Percentiles rank a stretch among this genome's conserved stretches.
These are phyloP conservation scores for Chloroclysta siterata DNA, from an alignment of 2,888 invertebrate genomes.

Conservation along the genomic window DNA sequence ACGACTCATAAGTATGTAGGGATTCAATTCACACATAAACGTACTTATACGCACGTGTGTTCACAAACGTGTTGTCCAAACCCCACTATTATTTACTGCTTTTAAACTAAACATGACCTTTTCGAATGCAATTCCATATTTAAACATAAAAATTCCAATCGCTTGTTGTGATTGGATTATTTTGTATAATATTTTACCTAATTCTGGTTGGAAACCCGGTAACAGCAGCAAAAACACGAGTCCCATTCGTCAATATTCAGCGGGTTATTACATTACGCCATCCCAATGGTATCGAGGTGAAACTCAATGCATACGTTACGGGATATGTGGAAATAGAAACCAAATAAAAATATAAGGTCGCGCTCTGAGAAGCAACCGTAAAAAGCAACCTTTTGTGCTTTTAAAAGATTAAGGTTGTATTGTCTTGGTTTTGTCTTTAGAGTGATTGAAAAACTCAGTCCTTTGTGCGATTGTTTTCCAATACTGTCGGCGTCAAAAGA, in stretches of 20 bases:
- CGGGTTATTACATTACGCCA: slow-evolving; percentile 35
- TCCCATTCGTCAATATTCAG: slow-evolving; percentile 35
- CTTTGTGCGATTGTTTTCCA: slow-evolving; percentile 2
- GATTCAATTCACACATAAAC: no score
- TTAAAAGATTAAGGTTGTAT: slow-evolving; percentile 16
- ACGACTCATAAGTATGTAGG: no score
- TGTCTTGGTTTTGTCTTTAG: slow-evolving; percentile 20
- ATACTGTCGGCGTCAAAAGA: not conserved
- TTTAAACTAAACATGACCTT: no score
- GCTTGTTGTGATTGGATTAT: no score
- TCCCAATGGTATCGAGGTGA: slow-evolving; percentile 29
- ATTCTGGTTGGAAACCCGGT: slow-evolving; percentile 10
- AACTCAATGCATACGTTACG: slow-evolving; percentile 34
- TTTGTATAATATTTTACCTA: slow-evolving; percentile 4
- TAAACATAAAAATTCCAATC: not conserved
- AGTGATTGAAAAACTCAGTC: slow-evolving; percentile 22
- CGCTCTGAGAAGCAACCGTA: slow-evolving; percentile 16
- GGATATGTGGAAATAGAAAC: slow-evolving; percentile 29
- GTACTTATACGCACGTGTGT: no score
- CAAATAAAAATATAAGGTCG: slow-evolving; percentile 33
- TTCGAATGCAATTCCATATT: not conserved
- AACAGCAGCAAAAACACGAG: slow-evolving; percentile 22
- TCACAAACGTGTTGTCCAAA: no score
- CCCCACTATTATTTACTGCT: no score
- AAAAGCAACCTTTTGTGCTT: slow-evolving; percentile 23